Evolutionary conservation across 2,888 invertebrate genomes (phyloP).

Genomic region (Drosophila sordidula): DNA sequence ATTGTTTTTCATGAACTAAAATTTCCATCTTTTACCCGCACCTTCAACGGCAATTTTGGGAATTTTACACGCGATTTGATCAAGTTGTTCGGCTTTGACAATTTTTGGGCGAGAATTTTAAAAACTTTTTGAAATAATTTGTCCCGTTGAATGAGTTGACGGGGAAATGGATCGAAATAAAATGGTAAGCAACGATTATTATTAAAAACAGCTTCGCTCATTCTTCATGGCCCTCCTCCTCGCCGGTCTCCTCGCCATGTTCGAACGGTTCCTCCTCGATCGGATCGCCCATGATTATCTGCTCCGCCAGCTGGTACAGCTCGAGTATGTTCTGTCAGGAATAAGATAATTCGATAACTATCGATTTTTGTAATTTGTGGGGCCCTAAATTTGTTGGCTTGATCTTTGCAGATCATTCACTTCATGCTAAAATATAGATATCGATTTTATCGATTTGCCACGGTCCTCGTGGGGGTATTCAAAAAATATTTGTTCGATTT

Average conservation of each 20-base stretch:
- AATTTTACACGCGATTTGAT: constrained; percentile 7
- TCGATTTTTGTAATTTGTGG: too few species aligned
- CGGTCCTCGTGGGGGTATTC: too few species aligned
- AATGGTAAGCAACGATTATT: constrained; percentile 18
- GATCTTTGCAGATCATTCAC: too few species aligned
- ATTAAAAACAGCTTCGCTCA: neutral
- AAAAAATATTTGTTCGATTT: too few species aligned
- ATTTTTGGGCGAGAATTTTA: constrained; percentile 7
- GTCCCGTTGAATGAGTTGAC: constrained; percentile 4
- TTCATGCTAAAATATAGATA: too few species aligned
- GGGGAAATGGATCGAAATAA: constrained; percentile 10
- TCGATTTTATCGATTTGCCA: too few species aligned
- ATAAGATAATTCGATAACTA: neutral
- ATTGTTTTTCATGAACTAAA: constrained; percentile 16
- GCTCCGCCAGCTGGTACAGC: constrained; percentile 87
- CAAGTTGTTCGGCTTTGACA: neutral
- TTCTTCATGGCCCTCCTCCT: neutral
- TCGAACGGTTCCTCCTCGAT: constrained; percentile 53
- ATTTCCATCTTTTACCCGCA: constrained; percentile 10
- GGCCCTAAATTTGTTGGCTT: too few species aligned
- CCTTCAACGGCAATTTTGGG: constrained; percentile 2
- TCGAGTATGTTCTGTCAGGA: constrained; percentile 87
- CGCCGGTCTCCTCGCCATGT: constrained; percentile 40
- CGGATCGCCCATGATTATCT: constrained; percentile 86
- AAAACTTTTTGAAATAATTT: constrained; percentile 8